Evolutionary conservation across 2,113 vertebrate genomes (phyloP).

Genomic region (Mungos mungo): DNA sequence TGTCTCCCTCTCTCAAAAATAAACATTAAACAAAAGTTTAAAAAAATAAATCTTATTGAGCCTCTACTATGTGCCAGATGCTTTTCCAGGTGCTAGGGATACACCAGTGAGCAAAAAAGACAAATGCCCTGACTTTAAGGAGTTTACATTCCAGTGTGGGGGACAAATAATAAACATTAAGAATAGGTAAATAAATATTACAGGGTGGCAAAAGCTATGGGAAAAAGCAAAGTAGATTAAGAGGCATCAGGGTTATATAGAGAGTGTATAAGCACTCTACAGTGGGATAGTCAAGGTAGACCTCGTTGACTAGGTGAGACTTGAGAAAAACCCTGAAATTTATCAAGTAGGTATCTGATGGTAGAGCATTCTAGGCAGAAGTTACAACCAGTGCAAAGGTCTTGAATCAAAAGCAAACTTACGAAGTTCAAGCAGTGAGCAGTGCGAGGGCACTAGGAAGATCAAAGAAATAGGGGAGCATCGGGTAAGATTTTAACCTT

Average conservation of each 20-base stretch:
- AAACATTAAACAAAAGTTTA: no score
- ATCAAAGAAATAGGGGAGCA: background rate
- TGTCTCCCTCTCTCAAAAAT: no score
- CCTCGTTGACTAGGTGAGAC: background rate
- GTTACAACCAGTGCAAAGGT: background rate
- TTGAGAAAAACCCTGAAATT: background rate
- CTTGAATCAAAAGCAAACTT: background rate
- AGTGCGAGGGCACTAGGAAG: background rate
- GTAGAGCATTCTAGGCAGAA: background rate
- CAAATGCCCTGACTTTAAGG: background rate
- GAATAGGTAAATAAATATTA: background rate
- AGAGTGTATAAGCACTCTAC: background rate
- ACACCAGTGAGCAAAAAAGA: background rate
- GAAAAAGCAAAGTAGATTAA: background rate
- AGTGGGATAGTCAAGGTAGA: background rate
- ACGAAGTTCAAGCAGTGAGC: background rate
- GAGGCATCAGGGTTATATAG: background rate
- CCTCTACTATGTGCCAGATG: background rate
- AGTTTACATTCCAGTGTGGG: background rate
- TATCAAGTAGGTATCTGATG: background rate
- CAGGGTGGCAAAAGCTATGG: background rate
- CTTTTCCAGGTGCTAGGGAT: background rate
- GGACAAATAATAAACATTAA: background rate
- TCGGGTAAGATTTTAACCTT: background rate
- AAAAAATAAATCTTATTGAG: no score